Conservation (phyloP, 2,113 vertebrate genomes). For the Cranoglanis bouderius region DNA sequence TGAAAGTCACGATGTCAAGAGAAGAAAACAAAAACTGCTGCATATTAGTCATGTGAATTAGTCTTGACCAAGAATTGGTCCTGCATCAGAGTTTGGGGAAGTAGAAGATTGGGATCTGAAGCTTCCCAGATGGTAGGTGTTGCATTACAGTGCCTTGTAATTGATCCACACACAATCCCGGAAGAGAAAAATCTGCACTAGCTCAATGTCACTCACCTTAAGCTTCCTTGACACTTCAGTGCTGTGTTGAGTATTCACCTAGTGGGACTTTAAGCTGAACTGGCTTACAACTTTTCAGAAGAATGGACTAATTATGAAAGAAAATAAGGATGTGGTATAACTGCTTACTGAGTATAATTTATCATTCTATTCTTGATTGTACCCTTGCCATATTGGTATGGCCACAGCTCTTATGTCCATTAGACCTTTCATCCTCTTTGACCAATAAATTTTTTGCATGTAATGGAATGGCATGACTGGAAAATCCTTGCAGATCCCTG, state of each 20-base stretch:
- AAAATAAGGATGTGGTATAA: background rate
- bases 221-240: conserved; percentile 20
- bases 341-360: background rate
- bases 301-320: conserved; percentile 4
- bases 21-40: background rate
- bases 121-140: conserved; percentile 49
- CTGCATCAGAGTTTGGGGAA: background rate
- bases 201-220: conserved; percentile 44
- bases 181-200: conserved; percentile 43
- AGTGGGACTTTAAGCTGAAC: background rate
- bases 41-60: background rate
- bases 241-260: background rate
- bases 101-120: conserved; percentile 26
- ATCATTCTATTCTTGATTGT: background rate
- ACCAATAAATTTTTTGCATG: conserved; percentile 18
- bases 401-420: background rate
- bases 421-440: background rate
- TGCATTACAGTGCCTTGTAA: conserved; percentile 48
- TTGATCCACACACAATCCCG: conserved; percentile 20
- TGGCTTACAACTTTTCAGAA: background rate
- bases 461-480: conserved; percentile 1
- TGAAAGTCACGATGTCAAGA: conserved; percentile 6
- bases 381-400: background rate
- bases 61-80: background rate
- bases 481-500: conserved; percentile 9